Evolutionary conservation across 23 tunicate species (phyloP).

Genomic region (Phallusia fumigata): DNA sequence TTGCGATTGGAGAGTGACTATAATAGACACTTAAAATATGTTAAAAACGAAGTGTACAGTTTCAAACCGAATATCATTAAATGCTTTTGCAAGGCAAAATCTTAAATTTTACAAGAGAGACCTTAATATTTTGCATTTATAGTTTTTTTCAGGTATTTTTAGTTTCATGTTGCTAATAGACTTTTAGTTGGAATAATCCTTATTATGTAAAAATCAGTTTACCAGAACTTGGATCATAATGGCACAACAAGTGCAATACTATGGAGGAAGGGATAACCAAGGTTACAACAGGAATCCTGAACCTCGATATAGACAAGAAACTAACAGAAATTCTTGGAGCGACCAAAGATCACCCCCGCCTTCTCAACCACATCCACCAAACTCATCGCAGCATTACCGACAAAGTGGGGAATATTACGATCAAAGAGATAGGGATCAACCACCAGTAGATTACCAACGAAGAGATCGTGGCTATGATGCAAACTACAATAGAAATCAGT

Average conservation of each 20-base stretch:
- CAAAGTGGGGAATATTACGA: conserved; percentile 2
- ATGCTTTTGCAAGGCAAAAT: too few species aligned
- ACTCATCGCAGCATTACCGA: neutral
- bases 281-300: neutral
- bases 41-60: too few species aligned
- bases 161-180: too few species aligned
- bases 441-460: neutral
- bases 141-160: too few species aligned
- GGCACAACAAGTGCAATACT: conserved; percentile 16
- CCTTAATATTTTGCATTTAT: too few species aligned
- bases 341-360: conserved; percentile 7
- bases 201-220: too few species aligned
- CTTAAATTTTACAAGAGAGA: too few species aligned
- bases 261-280: conserved; percentile 6
- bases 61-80: too few species aligned
- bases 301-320: neutral
- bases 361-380: neutral
- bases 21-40: too few species aligned
- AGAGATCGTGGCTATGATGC: neutral
- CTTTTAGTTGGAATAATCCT: too few species aligned
- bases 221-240: neutral
- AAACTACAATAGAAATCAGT: conserved; percentile 4
- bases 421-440: neutral
- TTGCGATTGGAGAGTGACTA: too few species aligned
- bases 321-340: conserved; percentile 18